These are phyloP conservation scores for Cassiopea xamachana DNA, from an alignment of 30 jellyfish, hydroid and myxozoan genomes.

Conservation along the genomic window DNA sequence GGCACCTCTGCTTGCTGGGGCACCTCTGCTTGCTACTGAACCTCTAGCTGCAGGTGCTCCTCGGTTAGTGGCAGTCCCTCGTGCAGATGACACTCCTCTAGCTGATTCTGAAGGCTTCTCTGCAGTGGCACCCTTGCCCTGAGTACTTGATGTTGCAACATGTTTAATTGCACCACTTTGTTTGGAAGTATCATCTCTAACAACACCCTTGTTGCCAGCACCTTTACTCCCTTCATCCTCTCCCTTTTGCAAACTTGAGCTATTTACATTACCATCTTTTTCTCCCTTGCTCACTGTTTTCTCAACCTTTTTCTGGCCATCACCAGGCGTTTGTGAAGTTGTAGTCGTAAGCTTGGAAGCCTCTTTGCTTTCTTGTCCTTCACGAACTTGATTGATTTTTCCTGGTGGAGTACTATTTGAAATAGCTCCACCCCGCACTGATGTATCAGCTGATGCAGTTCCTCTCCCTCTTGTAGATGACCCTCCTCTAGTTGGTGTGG, in stretches of 20 bases:
- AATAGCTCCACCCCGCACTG: constrained; percentile 1
- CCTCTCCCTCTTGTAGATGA: constrained; percentile 24
- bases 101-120: neutral
- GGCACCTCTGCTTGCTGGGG: constrained; percentile 24
- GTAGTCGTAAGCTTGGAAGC: neutral
- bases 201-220: neutral
- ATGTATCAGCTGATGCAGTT: neutral
- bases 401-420: constrained; percentile 18
- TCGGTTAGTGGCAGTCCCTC: constrained; percentile 26
- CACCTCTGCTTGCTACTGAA: constrained; percentile 19
- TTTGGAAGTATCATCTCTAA: neutral
- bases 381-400: neutral
- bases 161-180: neutral
- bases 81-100: constrained; percentile 8
- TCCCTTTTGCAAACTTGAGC: neutral
- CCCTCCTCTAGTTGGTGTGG: no score
- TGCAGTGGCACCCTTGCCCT: neutral
- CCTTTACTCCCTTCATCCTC: neutral
- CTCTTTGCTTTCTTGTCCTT: neutral
- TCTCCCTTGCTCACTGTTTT: neutral
- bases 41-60: constrained; percentile 50
- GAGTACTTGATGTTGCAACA: neutral
- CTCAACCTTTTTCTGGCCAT: neutral
- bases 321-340: neutral
- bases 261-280: neutral